Base-by-base conservation (phyloP, 1,140 invertebrate genomes). In the Neodiprion pinetum region DNA sequence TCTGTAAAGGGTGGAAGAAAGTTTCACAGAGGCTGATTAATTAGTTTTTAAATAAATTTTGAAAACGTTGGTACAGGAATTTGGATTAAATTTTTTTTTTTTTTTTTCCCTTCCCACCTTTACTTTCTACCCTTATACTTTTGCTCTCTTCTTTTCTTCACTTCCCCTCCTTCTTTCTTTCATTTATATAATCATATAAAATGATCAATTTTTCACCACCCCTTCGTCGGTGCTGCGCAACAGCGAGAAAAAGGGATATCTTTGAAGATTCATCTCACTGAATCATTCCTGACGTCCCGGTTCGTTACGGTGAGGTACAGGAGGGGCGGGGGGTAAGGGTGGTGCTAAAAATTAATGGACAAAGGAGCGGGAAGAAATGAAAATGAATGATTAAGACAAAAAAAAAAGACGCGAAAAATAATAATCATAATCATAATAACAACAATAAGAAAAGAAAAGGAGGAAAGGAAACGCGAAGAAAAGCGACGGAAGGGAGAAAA, bases 281-380 rank as follows among this genome's bases (percentile, higher is more conserved):
- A 61, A 61, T 61, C 53, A 61, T 61, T 61, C 53, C n/a, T 61
- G 53, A 61, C 53, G n/a, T 61, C n/a, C 53, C 9, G 53, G 11
- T 61, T 61, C 53, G 53, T 61, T 61, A 61, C 11, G n/a, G 53
- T 1, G 28, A 40, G 28, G 28, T 40, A 40, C 28, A 40, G 28
- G 28, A 5, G 28, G 28, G 5, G 28, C 28, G 28, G 28, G 28
- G 28, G 28, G 28, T 21, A 21, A 21, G 5, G 28, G 28, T 4
- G 53, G 53, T 61, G 9, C 53, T 61, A 61, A 61, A 61, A 61
- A 61, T 61, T 61, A 61, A 61, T 61, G 53, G n/a, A 61, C 53
- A 61, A 61, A 61, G 53, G n/a, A 61, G 9, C 53, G 53, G 3
- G 53, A 8, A 14, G 53, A 61, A 14, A 61, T 14, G n/a, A 9